These are phyloP conservation scores for Alentia gelatinosa DNA, from an alignment of 2,888 invertebrate genomes.

Conservation along the genomic window DNA sequence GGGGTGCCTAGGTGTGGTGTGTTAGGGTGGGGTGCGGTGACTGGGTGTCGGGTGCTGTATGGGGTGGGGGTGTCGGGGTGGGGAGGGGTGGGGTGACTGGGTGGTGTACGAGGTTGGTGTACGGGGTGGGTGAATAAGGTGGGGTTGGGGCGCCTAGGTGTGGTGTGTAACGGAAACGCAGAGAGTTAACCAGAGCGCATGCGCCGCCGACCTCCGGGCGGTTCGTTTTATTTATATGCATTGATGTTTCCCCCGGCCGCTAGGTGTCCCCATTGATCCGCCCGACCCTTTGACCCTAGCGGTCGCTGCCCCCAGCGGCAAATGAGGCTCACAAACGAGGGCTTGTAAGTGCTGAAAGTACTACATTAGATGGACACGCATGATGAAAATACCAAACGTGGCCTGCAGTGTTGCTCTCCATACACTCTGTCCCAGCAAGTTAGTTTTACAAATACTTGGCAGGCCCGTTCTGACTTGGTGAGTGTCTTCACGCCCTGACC, in stretches of 20 bases:
- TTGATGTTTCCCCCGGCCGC: slow-evolving; percentile 6
- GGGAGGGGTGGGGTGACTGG: not conserved
- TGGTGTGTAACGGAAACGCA: not conserved
- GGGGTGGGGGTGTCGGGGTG: not conserved
- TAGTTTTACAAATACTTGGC: not conserved
- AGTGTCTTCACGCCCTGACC: not conserved
- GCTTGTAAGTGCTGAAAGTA: not conserved
- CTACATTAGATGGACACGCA: not conserved
- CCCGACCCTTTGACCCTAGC: not conserved
- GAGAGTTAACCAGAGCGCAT: not conserved
- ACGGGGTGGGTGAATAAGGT: not conserved
- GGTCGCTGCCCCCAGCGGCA: not conserved
- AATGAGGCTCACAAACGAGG: slow-evolving; percentile 19
- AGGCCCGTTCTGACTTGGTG: not conserved
- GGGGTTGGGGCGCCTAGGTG: not conserved
- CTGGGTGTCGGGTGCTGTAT: not conserved
- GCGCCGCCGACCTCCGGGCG: not conserved
- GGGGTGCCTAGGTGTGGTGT: not conserved
- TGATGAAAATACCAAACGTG: not conserved
- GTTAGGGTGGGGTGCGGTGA: not conserved
- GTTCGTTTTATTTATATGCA: slow-evolving; percentile 17
- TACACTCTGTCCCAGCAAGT: not conserved
- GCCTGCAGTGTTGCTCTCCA: not conserved
- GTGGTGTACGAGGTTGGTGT: no score
- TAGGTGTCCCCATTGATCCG: slow-evolving; percentile 36